Evolutionary conservation across 2,113 vertebrate species (phyloP), one percentile per base, ranked within the genome.

Genomic region (Progne subis): DNA sequence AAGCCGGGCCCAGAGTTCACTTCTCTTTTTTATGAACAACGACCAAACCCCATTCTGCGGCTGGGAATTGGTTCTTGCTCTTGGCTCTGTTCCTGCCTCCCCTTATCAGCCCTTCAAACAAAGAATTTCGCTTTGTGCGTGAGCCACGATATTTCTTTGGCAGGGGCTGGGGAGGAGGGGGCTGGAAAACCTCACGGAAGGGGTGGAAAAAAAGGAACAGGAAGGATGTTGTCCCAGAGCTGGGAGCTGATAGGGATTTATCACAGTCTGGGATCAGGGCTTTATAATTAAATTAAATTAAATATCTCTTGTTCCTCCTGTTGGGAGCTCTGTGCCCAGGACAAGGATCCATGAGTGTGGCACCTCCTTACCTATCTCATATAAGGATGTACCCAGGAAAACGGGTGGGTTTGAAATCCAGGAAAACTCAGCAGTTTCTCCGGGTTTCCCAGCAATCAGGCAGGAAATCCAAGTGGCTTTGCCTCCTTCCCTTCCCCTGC

Each of bases 1-100:
- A 97, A 96, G 90, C 94, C 49, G 82, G 95, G 95, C 96, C 95
- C 94, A 96, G 95, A 96, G 95, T 96, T 96, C 97, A 96, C 97
- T 94, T 97, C 94, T 96, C 91, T 78, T 92, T 89, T 96, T 97
- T 95, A 98, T 96, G 85, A 94, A 86, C 95, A 97, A 95, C 78
- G 92, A 96, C 94, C 92, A 87, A 95, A 79, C 41, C 94, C 83
- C 87, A 6, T 81, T 77, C 75, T 47, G 92, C 6, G 83, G 80
- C 88, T 95, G 52, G 88, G 97, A 97, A 95, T 97, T 80, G 32
- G 95, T 83, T 93, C 95, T 75, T 34, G 91, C 86, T 63, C 94
- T 96, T 97, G 97, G 91, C 96, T 96, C 88, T 5, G 53, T 92
- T 94, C 96, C 56, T 46, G 20, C 43, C 70, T 52, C 26, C 3